Evolutionary conservation across 2,797 vertebrate species (phyloP), one percentile per base, ranked within the genome.

Genomic region (Galaxias olidus): DNA sequence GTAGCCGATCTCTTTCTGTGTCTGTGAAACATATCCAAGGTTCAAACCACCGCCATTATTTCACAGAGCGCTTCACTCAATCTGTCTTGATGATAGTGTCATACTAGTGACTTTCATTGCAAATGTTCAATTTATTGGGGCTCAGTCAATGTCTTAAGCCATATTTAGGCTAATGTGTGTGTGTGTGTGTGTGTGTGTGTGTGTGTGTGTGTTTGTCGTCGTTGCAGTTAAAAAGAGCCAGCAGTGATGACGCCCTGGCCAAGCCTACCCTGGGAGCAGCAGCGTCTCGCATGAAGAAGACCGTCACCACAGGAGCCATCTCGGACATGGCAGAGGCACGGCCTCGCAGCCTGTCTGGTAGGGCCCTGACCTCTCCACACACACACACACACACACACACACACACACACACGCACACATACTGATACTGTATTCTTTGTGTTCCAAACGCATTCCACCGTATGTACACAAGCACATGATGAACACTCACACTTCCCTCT

Each of bases 161-260:
- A 30, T 45, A n/a, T 46, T 0, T 11, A 10, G 12, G 4, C 9
- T 5, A 46, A 12, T 60, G 56, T 19, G 14, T 59, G 42, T 59
- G 56, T 58, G 56, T 58, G 42, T 59, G n/a, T 59, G 56, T 51
- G 50, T 46, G 57, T 53, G 20, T 47, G 44, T 59, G 17, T 46
- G 53, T n/a, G 7, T 11, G 18, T 49, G 2, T 54, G 4, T 59
- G 45, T 42, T 7, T 45, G n/a, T 66, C 1, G 9, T 18, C 42
- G 18, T 4, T 54, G 10, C 15, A 99, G 97, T 88, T 98, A 76
- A 98, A 98, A 89, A 89, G 97, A 81, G 95, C 96, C n/a, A 98
- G 93, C 89, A 99, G 97, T 0, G 96, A 99, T 45, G 96, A 99
- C 77, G 94, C 85, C 74, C 86, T 98, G 80, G 93, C 89, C 18